Conservation (phyloP, 2,888 invertebrate genomes). For the Nowickia ferox region DNA sequence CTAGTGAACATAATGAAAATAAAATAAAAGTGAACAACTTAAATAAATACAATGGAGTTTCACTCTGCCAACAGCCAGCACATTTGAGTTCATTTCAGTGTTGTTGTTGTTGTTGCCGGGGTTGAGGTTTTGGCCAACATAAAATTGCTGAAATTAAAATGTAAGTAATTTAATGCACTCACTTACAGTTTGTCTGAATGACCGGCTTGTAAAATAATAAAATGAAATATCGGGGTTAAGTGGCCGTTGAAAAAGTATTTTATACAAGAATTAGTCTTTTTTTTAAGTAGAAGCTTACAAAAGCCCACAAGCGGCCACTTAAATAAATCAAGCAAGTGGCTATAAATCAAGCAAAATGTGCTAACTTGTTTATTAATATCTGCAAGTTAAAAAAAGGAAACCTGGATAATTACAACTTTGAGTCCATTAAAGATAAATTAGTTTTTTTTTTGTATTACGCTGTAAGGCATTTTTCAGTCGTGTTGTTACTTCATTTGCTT, state of each 20-base stretch:
- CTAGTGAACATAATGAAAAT: neutral
- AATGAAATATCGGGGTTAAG: constrained; percentile 54
- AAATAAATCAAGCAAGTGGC: constrained; percentile 39
- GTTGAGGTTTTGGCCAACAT: constrained; percentile 48
- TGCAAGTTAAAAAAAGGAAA: neutral
- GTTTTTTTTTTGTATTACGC: neutral
- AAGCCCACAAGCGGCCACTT: constrained; percentile 1
- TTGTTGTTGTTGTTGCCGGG: constrained; percentile 11
- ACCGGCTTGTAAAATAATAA: constrained; percentile 29
- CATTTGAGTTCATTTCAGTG: constrained; percentile 53
- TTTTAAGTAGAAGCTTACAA: neutral
- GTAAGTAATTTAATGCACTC: constrained; percentile 50
- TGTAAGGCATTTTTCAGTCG: constrained; percentile 10
- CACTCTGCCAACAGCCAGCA: constrained; percentile 48
- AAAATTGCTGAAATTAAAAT: constrained; percentile 47
- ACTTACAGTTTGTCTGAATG: constrained; percentile 10
- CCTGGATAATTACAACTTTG: neutral
- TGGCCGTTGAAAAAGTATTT: constrained; percentile 54
- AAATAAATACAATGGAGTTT: constrained; percentile 60
- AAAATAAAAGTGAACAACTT: constrained; percentile 39
- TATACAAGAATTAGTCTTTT: neutral
- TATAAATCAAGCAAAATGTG: neutral
- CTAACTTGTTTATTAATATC: neutral
- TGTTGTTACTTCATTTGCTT: neutral
- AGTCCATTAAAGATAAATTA: neutral